These are phyloP conservation scores for Aspidapion aeneum DNA, from an alignment of 2,888 invertebrate species.

Conservation along the genomic window DNA sequence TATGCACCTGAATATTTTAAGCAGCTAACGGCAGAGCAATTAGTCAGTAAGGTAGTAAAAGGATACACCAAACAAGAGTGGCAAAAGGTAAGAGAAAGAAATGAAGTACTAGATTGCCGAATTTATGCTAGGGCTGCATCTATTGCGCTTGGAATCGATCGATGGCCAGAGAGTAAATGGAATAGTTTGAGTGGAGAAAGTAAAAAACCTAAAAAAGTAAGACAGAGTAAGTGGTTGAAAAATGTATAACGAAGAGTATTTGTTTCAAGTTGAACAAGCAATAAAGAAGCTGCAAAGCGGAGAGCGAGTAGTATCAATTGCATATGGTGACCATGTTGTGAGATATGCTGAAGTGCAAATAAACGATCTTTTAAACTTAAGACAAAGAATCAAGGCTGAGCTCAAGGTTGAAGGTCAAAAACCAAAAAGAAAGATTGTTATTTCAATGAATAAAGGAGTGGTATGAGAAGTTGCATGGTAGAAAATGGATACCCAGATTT, in stretches of 20 bases:
- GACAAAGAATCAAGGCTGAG: slow-evolving; percentile 10
- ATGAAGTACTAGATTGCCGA: too few species aligned
- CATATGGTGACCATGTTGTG: slow-evolving; percentile 13
- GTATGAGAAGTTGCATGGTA: too few species aligned
- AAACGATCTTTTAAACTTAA: slow-evolving; percentile 9
- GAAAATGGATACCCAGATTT: too few species aligned
- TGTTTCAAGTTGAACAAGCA: slow-evolving; percentile 11
- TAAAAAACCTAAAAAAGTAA: slow-evolving; percentile 8
- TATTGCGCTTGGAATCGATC: too few species aligned
- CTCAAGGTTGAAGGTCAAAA: slow-evolving; percentile 8
- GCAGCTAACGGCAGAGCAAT: too few species aligned
- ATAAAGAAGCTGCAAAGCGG: slow-evolving; percentile 11
- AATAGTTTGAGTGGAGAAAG: slow-evolving; percentile 13
- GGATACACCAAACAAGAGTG: too few species aligned
- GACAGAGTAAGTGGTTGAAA: slow-evolving; percentile 1
- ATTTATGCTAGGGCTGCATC: too few species aligned
- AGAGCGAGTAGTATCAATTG: slow-evolving; percentile 13
- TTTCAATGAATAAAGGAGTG: too few species aligned
- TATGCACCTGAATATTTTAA: too few species aligned
- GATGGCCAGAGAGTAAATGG: too few species aligned
- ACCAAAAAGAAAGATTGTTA: slow-evolving; percentile 10
- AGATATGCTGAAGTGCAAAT: slow-evolving; percentile 12
- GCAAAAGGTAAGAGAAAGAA: too few species aligned
- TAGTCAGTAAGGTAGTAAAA: too few species aligned
- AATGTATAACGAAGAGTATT: slow-evolving; percentile 11